phyloP scores from a whole-genome alignment of 2,113 vertebrate genomes.

The Caracal caracal region DNA sequence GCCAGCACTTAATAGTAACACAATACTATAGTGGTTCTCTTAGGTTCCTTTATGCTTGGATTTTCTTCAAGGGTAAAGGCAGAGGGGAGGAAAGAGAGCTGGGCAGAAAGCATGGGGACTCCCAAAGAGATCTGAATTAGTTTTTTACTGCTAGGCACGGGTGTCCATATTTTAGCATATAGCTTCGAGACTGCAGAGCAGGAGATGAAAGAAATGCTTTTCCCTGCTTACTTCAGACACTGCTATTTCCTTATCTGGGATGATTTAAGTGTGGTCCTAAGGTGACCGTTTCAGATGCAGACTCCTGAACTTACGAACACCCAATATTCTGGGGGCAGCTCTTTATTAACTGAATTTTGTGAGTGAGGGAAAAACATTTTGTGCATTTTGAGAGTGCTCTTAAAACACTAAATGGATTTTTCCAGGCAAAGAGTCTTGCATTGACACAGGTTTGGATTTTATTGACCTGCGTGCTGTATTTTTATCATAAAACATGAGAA shows the following conservation, averaged over 20 bases:
- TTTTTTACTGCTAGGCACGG: background rate
- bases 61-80: background rate
- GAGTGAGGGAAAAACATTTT: background rate
- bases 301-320: background rate
- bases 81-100: background rate
- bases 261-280: background rate
- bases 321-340: background rate
- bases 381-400: background rate
- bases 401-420: background rate
- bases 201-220: background rate
- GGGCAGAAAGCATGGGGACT: background rate
- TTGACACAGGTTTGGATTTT: background rate
- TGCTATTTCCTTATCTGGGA: background rate
- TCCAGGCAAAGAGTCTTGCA: background rate
- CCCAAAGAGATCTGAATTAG: background rate
- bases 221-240: background rate
- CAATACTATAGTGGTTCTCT: background rate
- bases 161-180: background rate
- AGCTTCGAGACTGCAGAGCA: background rate
- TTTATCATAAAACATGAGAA: slow-evolving; percentile 32
- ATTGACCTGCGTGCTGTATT: background rate
- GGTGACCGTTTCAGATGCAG: background rate
- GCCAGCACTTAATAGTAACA: background rate
- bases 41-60: background rate
- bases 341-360: background rate